A percentile compares a stretch with the other conserved stretches of the same genome.
These are phyloP conservation scores for Drosophila mettleri DNA, from an alignment of 2,888 invertebrate species.

Conservation along the genomic window DNA sequence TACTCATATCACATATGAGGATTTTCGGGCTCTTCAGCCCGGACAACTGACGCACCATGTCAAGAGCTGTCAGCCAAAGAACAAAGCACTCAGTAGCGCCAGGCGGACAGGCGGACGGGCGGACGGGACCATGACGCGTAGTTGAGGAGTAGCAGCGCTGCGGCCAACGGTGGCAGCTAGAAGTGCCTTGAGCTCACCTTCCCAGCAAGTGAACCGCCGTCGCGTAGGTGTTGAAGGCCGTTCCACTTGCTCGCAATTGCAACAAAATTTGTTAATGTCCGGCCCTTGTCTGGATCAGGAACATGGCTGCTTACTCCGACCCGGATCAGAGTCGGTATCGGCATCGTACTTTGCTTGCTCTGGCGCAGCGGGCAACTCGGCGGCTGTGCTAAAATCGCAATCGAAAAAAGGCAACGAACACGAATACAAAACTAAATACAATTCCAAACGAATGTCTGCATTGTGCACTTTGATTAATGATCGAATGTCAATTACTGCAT, in stretches of 20 bases:
- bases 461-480: slow-evolving; percentile 85
- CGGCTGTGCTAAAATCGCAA: slow-evolving; percentile 43
- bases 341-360: slow-evolving; percentile 1
- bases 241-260: slow-evolving; percentile 54
- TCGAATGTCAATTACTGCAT: slow-evolving; percentile 84
- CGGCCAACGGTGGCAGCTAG: slow-evolving; percentile 22
- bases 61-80: slow-evolving; percentile 73
- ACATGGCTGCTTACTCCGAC: background rate
- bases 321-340: slow-evolving; percentile 1
- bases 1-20: slow-evolving; percentile 51
- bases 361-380: slow-evolving; percentile 47
- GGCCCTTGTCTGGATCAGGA: slow-evolving; percentile 18
- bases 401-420: slow-evolving; percentile 33
- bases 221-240: slow-evolving; percentile 72
- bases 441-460: slow-evolving; percentile 83
- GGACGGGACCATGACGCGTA: slow-evolving; percentile 59
- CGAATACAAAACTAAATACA: slow-evolving; percentile 74
- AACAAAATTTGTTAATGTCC: slow-evolving; percentile 38
- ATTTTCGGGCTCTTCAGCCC: slow-evolving; percentile 53
- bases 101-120: slow-evolving; percentile 57
- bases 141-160: background rate
- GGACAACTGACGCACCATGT: slow-evolving; percentile 39
- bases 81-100: slow-evolving; percentile 71
- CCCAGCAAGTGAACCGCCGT: slow-evolving; percentile 7
- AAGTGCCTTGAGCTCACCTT: slow-evolving; percentile 24